Evolutionary conservation across 2,113 vertebrate genomes (phyloP), one percentile per base, ranked within the genome.

Genomic region (Muntiacus reevesi): DNA sequence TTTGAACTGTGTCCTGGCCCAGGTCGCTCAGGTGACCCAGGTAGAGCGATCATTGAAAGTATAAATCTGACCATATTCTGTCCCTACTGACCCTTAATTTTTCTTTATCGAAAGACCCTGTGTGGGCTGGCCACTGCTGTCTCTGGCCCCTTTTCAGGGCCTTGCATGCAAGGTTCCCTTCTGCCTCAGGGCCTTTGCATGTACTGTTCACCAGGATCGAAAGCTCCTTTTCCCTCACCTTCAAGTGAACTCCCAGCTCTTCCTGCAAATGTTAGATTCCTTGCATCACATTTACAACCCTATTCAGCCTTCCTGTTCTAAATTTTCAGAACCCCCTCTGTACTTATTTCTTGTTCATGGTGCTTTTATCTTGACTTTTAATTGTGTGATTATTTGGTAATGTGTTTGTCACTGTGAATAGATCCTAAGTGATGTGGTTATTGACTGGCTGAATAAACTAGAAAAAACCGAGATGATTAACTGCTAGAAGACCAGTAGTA

Each of bases 1-100:
- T 98, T 83, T 97, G 96, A 95, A 87, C 88, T 97, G n/a, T 94
- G 82, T 71, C 64, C 82, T 91, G 64, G 96, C 40, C 14, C 33
- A 96, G 94, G 36, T 82, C 76, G 21, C 89, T 59, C 16, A 1
- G 30, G 14, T 88, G 94, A 91, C 85, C 67, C 33, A 45, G 52
- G 25, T 85, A 43, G 91, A 59, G 30, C 7, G 76, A 67, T 86
- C 7, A 10, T 59, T 79, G 81, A 57, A 45, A 91, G 27, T 57
- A 21, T 21, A 6, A 12, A 27, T 52, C 76, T 95, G 88, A 90
- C 47, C 28, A 5, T 52, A 14, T 52, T 67, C 21, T n/a, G 79
- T 33, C 55, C 47, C 13, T 59, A 3, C 45, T 25, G 52, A 25
- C 36, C 45, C 64, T 55, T 27, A 17, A 25, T 47, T 92, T 85